Evolutionary conservation across 2,797 vertebrate species (phyloP), one percentile per base, ranked within the genome.

Genomic region (Sebastes taczanowskii): DNA sequence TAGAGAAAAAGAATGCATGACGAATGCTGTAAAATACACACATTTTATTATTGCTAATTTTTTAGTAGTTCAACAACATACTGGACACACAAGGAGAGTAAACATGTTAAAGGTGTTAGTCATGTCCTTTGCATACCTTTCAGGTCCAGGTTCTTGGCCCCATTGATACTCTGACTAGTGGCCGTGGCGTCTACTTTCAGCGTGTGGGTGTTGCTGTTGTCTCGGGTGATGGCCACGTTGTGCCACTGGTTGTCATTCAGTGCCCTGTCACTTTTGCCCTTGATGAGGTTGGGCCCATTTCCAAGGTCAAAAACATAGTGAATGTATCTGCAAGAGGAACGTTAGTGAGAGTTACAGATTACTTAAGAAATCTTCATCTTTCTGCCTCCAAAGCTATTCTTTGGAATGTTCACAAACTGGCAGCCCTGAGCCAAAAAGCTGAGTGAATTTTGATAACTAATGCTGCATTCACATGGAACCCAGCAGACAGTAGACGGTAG

Each of bases 181-280:
- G 97, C 91, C 76, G 95, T 97, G 3, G 97, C 96, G 7, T 99
- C 99, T 53, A 99, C 98, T 86, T 99, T 99, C 29, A 99, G 94
- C 1, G 97, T 99, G 88, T 99, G 98, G 5, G 97, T 97, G 85
- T 99, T 99, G 88, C 97, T 99, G 95, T 98, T 99, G 91, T 99
- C 99, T 67, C 98, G 93, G 14, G 98, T 98, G 88, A 99, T 99
- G 53, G 99, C 97, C 0, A 99, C 98, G 0, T 99, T 98, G 91
- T 99, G 99, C 99, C 99, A 99, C 78, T 99, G 98, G 93, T 99
- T 99, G 94, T 99, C 99, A 79, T 99, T 98, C 69, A 99, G 94
- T n/a, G 97, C 96, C 30, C 96, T 94, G 32, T 97, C 97, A 23
- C 97, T 99, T 90, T 98, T 99, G 59, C 98, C 98, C 84, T 99